Percentiles rank a stretch among this genome's conserved stretches.
Conservation (phyloP, 2,888 invertebrate genomes). For the Cremastinae sp. region DNA sequence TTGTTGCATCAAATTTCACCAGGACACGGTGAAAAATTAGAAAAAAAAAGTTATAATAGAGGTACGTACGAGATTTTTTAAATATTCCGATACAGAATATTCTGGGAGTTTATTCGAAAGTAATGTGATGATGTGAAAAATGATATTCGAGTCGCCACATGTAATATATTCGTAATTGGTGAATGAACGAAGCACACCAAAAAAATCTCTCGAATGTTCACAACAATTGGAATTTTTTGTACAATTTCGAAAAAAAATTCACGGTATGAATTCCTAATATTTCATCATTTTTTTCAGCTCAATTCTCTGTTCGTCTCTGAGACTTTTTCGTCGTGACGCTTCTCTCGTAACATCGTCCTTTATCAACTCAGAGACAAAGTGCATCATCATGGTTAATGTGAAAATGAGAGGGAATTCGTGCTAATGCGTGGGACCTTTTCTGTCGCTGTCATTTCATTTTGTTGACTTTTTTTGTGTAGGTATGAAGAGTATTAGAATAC, state of each 20-base stretch:
- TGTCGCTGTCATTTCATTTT: conserved; percentile 41
- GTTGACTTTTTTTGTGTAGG: conserved; percentile 60
- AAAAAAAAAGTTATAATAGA: background rate
- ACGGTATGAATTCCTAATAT: conserved; percentile 13
- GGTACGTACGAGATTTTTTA: conserved; percentile 10
- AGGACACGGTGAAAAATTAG: background rate
- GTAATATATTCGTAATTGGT: too few relatives aligned
- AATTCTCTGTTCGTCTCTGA: conserved; percentile 30
- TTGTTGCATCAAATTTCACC: conserved; percentile 8
- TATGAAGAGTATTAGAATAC: conserved; percentile 79
- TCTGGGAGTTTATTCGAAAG: too few relatives aligned
- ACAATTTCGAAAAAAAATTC: background rate
- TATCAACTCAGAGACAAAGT: conserved; percentile 64
- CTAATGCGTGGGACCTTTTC: conserved; percentile 72
- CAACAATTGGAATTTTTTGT: background rate
- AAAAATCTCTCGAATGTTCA: background rate
- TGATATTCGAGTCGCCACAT: too few relatives aligned
- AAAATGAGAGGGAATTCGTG: conserved; percentile 70
- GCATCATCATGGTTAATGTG: conserved; percentile 71
- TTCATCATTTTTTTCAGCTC: conserved; percentile 18
- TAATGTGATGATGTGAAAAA: background rate
- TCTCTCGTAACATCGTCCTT: conserved; percentile 29
- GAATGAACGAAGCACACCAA: background rate
- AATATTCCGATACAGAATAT: too few relatives aligned
- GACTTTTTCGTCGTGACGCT: conserved; percentile 46